Evolutionary conservation across 2,797 vertebrate species (phyloP).

Genomic region (Pseudochirops corinnae): DNA sequence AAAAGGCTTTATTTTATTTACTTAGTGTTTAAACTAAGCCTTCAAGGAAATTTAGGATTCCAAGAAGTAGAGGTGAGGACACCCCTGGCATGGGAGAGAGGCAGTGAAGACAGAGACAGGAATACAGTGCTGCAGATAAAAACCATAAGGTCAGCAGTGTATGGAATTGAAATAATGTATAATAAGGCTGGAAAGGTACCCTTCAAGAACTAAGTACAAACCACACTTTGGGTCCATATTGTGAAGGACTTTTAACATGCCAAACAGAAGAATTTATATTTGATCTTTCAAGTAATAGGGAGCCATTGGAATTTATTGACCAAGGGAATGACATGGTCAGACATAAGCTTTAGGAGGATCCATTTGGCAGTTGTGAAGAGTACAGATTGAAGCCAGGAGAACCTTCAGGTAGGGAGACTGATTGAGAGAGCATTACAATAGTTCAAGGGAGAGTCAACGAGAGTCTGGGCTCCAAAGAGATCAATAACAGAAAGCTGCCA

Average conservation of each 20-base stretch:
- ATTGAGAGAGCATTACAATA: neutral
- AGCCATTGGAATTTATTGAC: neutral
- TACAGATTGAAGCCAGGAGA: neutral
- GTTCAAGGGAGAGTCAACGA: neutral
- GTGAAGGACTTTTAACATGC: neutral
- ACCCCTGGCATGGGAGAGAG: neutral
- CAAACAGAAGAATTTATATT: neutral
- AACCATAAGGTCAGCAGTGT: neutral
- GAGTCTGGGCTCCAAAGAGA: neutral
- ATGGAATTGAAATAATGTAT: neutral
- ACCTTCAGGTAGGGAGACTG: neutral
- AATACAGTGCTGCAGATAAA: neutral
- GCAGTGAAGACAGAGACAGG: neutral
- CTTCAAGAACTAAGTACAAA: too few relatives aligned
- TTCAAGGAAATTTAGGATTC: neutral
- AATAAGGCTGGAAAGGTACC: neutral
- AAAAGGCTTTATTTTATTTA: neutral
- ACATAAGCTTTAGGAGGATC: neutral
- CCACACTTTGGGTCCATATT: neutral
- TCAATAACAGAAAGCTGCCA: neutral
- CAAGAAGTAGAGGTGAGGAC: neutral
- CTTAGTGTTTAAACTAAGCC: neutral
- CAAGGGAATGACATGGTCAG: neutral
- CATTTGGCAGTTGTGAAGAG: neutral
- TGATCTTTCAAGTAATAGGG: neutral